Conservation (phyloP, 2,113 vertebrate genomes). For the Paradisaea rubra region DNA sequence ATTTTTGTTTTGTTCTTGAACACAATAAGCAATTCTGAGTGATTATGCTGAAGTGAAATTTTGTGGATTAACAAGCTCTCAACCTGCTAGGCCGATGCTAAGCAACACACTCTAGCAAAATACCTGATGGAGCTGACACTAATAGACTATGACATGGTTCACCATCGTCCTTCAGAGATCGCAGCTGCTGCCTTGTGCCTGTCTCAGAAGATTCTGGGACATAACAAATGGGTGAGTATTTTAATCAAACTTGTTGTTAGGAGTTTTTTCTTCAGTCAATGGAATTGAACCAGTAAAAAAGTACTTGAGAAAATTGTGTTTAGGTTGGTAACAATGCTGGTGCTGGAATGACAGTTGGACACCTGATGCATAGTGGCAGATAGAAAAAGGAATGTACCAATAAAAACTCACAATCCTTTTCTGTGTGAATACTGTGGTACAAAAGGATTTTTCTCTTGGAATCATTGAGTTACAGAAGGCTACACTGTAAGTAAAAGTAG, state of each 20-base stretch:
- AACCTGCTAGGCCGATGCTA: conserved; percentile 75
- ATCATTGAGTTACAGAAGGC: background rate
- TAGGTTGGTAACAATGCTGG: background rate
- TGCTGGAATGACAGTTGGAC: background rate
- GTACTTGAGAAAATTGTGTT: background rate
- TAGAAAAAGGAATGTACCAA: background rate
- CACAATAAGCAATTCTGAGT: background rate
- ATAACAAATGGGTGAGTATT: conserved; percentile 81
- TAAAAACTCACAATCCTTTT: background rate
- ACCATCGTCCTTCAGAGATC: conserved; percentile 84
- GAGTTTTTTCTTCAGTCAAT: background rate
- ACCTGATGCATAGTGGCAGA: background rate
- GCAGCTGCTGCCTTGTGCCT: conserved; percentile 86
- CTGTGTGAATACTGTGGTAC: background rate
- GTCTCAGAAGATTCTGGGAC: conserved; percentile 81
- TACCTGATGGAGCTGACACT: conserved; percentile 93
- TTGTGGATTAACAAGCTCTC: background rate
- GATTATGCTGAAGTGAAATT: background rate
- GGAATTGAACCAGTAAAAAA: background rate
- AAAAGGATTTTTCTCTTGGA: background rate
- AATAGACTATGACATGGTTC: conserved; percentile 91
- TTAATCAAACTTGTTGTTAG: rapidly evolving
- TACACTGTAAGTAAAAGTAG: background rate
- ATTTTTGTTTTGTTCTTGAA: background rate
- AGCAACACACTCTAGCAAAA: conserved; percentile 88